Evolutionary conservation across 1,140 invertebrate species (phyloP).

Genomic region (Nebria ingens): DNA sequence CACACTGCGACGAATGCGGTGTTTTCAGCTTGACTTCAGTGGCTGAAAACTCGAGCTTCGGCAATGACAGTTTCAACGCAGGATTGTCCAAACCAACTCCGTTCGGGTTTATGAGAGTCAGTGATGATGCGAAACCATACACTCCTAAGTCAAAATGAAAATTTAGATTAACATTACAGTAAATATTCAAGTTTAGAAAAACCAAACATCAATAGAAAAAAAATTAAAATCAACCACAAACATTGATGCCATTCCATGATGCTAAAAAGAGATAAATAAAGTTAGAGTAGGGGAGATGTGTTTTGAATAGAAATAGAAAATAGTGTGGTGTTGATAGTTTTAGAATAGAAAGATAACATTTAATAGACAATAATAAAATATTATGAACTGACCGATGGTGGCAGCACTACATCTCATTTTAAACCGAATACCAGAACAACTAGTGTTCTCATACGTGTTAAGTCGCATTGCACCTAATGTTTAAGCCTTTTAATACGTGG

Average conservation of each 20-base stretch:
- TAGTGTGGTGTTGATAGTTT: no score
- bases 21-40: conserved; percentile 25
- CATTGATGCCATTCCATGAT: conserved; percentile 16
- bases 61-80: conserved; percentile 28
- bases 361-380: no score
- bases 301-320: no score
- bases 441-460: no score
- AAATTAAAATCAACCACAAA: neutral
- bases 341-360: no score
- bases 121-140: conserved; percentile 25
- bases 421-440: no score
- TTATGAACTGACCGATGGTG: no score
- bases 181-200: neutral
- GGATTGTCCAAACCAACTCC: conserved; percentile 31
- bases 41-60: conserved; percentile 24
- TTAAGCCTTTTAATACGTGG: no score
- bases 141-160: conserved; percentile 9
- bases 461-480: no score
- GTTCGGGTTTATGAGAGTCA: conserved; percentile 33
- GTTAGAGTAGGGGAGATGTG: no score
- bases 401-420: no score
- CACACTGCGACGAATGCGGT: conserved; percentile 25
- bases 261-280: no score
- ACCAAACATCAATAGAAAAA: neutral
- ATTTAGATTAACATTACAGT: neutral